Base-by-base conservation (phyloP, 2,797 vertebrate genomes). In the Alectoris magna region DNA sequence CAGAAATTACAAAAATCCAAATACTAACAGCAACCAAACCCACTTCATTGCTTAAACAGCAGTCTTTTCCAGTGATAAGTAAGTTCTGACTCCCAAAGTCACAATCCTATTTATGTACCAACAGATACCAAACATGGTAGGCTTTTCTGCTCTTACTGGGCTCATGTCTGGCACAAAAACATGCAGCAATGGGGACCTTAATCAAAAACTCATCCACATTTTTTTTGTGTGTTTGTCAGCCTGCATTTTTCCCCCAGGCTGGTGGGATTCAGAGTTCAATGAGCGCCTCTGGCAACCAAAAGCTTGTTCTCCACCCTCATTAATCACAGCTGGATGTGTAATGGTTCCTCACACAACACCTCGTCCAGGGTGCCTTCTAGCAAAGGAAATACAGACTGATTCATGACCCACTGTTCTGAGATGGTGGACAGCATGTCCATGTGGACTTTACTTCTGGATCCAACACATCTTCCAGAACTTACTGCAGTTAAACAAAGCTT, bases 151-250 rank as follows among this genome's bases (percentile, higher is more conserved):
- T 91, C 80, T 92, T 76, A 3, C 26, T 67, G 85, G 41, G 68
- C 71, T 94, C 11, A 0, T 34, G 67, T 46, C 74, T 88, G 92
- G 66, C 87, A 76, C 78, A 81, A 70, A 88, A 55, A 49, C 11
- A 9, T 36, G 59, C 63, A 78, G 63, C 60, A 90, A 55, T n/a
- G 11, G 88, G 77, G 79, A 96, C 27, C 68, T 49, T 63, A 63
- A 87, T 83, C 26, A 75, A 73, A 96, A 95, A 43, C 29, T 31
- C 36, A 31, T 38, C 63, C 66, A 59, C 56, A 59, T 79, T 96
- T 96, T 96, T 96, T 95, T 48, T 10, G 43, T 70, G 41, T 2
- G 8, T 68, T 72, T 83, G 41, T 70, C 86, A 81, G 78, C 11
- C 60, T 68, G 73, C 9, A 13, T 64, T 79, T 17, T 5, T 10